Evolutionary conservation across 2,888 invertebrate genomes (phyloP).

Genomic region (Campoplex nolae): DNA sequence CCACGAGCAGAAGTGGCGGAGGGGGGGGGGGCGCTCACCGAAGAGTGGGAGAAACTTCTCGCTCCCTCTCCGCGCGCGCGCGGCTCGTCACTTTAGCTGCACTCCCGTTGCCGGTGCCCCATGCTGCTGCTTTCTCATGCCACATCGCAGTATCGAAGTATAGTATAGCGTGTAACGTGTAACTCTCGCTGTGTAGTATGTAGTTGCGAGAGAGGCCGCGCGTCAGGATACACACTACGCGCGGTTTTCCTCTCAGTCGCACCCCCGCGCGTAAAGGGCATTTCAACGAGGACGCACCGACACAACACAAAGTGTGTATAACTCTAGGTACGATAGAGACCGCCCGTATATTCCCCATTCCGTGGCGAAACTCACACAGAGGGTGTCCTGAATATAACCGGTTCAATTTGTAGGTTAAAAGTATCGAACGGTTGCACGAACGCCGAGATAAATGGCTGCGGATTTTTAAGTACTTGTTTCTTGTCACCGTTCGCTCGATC

Average conservation of each 20-base stretch:
- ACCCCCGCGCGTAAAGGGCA: slow-evolving; percentile 49
- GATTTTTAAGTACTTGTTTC: too few relatives aligned
- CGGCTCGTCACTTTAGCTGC: slow-evolving; percentile 37
- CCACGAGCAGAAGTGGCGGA: neutral
- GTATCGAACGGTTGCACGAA: too few relatives aligned
- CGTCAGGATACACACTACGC: slow-evolving; percentile 64
- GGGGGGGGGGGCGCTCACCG: neutral
- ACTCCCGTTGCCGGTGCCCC: slow-evolving; percentile 26
- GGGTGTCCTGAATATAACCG: neutral
- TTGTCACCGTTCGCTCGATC: too few relatives aligned
- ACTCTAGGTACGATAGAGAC: slow-evolving; percentile 23
- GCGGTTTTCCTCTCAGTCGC: slow-evolving; percentile 48
- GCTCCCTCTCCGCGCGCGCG: slow-evolving; percentile 35
- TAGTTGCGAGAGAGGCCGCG: slow-evolving; percentile 57
- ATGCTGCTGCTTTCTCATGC: neutral
- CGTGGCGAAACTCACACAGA: neutral
- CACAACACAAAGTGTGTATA: slow-evolving; percentile 32
- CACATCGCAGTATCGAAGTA: slow-evolving; percentile 16
- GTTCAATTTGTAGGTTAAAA: neutral
- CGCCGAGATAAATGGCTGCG: too few relatives aligned
- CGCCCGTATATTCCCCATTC: slow-evolving; percentile 16
- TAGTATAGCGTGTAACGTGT: slow-evolving; percentile 8
- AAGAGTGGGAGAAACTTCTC: slow-evolving; percentile 8
- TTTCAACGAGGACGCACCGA: slow-evolving; percentile 55
- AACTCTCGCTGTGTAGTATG: neutral